Evolutionary conservation across 35 echinoderm and acorn worm species (phyloP).

Genomic region (Apostichopus parvimensis): DNA sequence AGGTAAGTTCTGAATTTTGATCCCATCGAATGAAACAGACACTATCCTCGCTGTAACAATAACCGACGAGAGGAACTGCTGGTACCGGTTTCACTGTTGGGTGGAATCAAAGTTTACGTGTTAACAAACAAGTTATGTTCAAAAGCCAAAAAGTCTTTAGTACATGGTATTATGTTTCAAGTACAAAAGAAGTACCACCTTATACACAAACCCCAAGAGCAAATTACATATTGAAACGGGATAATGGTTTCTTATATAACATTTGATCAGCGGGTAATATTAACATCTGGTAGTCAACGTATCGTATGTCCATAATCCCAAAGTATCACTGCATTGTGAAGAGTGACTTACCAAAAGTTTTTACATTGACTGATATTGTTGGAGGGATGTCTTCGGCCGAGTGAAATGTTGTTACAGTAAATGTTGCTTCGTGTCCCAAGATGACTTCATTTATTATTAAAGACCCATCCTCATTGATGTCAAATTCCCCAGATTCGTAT

Average conservation of each 20-base stretch:
- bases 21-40: constrained; percentile 21
- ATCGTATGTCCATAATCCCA: too few relatives aligned
- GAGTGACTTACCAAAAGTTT: neutral
- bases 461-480: neutral
- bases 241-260: too few relatives aligned
- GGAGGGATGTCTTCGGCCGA: neutral
- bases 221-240: too few relatives aligned
- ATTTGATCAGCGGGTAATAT: too few relatives aligned
- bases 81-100: neutral
- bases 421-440: neutral
- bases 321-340: too few relatives aligned
- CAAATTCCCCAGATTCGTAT: neutral
- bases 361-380: neutral
- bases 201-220: too few relatives aligned
- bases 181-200: too few relatives aligned
- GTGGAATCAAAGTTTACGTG: too few relatives aligned
- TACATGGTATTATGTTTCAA: too few relatives aligned
- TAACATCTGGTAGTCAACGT: too few relatives aligned
- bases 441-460: neutral
- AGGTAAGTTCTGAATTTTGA: neutral
- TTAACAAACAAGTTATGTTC: too few relatives aligned
- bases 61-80: neutral
- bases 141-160: too few relatives aligned
- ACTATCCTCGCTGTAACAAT: neutral
- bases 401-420: constrained; percentile 8